Base-by-base conservation (phyloP, 2,888 invertebrate species). In the Catocala sponsa region DNA sequence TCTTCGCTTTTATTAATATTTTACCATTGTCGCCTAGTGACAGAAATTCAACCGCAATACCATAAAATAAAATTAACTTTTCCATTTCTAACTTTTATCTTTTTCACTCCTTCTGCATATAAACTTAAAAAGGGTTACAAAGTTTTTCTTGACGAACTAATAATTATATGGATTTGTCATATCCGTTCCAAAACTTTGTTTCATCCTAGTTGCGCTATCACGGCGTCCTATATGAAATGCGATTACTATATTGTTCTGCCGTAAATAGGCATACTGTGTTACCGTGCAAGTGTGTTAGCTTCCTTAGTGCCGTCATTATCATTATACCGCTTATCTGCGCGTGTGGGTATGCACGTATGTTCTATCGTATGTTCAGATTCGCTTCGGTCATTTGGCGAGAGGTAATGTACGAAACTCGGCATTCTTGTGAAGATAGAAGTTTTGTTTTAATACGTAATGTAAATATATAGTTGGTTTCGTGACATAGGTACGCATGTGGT, bases 261-360 rank as follows among this genome's bases (percentile, higher is more conserved):
- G 63, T 66, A 65, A 74, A 73, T 75, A 80, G 78, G 80, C 43
- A 82, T 80, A 46, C 15, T 15, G 80, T 81, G 63, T 69, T 70
- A 75, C 76, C 67, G 77, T 73, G 82, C 84, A 84, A 78, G 82
- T 83, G 84, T 80, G 79, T 77, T 68, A 74, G 83, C 86, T 87
- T 86, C 85, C 87, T 86, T 81, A 84, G 79, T 81, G 74, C 76
- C 61, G 55, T 56, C 76, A 82, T 83, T 81, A 82, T 65, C 57
- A 70, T 64, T 72, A 72, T 50, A 50, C 49, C 25, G 49, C 35
- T 47, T 49, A 55, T 38, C 33, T 38, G 41, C 55, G 44, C 62
- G 62, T 72, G 65, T 42, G 13, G 42, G 55, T 41, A 44, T 38
- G 43, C 43, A 4, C 25, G 38, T 46, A 52, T 12, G 51, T 58